These are phyloP conservation scores for Spatula versicolor DNA, from an alignment of 2,797 vertebrate species.

Conservation along the genomic window DNA sequence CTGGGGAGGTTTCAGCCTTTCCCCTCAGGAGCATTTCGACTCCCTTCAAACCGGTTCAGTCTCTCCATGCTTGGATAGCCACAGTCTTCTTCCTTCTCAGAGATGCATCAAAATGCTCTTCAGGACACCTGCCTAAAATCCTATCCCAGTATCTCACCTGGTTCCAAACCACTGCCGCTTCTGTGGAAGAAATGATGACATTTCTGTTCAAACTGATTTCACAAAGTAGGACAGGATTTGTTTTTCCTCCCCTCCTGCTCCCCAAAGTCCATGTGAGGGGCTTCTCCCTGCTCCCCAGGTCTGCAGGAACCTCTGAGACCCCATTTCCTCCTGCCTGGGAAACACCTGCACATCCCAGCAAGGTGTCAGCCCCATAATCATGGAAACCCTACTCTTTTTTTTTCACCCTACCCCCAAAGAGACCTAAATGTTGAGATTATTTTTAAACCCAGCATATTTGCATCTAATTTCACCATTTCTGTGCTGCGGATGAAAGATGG, in stretches of 20 bases:
- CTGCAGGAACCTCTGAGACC: not conserved
- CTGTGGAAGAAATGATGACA: not conserved
- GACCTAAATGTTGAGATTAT: constrained; percentile 19
- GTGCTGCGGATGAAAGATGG: not conserved
- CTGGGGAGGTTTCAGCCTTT: not conserved
- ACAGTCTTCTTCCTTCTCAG: not conserved
- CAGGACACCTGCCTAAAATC: not conserved
- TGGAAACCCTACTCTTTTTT: not conserved
- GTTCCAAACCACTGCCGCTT: not conserved
- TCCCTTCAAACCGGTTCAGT: not conserved
- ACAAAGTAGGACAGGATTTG: not conserved
- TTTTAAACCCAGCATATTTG: constrained; percentile 47
- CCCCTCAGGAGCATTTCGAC: not conserved
- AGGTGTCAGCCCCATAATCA: not conserved
- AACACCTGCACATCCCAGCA: not conserved
- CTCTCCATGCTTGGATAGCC: not conserved
- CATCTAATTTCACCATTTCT: constrained; percentile 40
- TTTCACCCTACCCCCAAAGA: not conserved
- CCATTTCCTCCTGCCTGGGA: not conserved
- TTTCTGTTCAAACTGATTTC: not conserved
- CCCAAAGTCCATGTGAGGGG: not conserved
- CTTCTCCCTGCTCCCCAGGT: not conserved
- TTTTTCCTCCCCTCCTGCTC: not conserved
- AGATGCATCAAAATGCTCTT: not conserved
- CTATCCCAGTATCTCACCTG: not conserved